A percentile compares a stretch with the other conserved stretches of the same genome.
These are phyloP conservation scores for Solea senegalensis DNA, from an alignment of 2,113 vertebrate genomes.

Conservation along the genomic window DNA sequence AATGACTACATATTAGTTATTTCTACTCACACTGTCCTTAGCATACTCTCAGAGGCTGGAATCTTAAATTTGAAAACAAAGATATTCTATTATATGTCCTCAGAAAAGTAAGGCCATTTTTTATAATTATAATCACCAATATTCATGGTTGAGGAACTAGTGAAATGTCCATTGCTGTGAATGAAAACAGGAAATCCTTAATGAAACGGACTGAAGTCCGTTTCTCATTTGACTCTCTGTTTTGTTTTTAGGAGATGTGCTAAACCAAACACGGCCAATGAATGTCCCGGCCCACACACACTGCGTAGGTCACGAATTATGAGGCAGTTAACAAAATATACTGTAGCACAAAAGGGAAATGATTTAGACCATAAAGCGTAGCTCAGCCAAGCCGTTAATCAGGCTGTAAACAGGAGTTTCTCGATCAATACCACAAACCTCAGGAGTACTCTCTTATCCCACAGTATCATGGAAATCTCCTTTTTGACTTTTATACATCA, in stretches of 20 bases:
- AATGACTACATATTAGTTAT: too few species aligned
- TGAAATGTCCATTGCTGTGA: not conserved
- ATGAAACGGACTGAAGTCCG: not conserved
- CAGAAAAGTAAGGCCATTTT: too few species aligned
- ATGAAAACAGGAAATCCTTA: slow-evolving; percentile 16
- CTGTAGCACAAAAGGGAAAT: slow-evolving; percentile 51
- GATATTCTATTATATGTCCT: too few species aligned
- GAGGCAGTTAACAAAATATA: slow-evolving; percentile 67
- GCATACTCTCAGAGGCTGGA: too few species aligned
- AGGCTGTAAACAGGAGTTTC: slow-evolving; percentile 49
- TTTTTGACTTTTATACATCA: not conserved
- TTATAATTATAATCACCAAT: not conserved
- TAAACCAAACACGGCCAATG: slow-evolving; percentile 53
- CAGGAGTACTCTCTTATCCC: not conserved
- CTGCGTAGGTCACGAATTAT: slow-evolving; percentile 58
- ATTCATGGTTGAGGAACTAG: not conserved
- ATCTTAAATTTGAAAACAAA: too few species aligned
- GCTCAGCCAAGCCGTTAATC: slow-evolving; percentile 57
- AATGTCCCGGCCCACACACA: slow-evolving; percentile 58
- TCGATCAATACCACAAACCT: slow-evolving; percentile 59
- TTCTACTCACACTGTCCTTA: too few species aligned
- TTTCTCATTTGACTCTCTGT: not conserved
- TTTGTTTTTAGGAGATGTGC: slow-evolving; percentile 29
- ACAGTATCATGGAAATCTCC: not conserved
- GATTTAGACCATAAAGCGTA: slow-evolving; percentile 50